Base-by-base conservation (phyloP, 2,797 vertebrate species). In the Thalassophryne amazonica region DNA sequence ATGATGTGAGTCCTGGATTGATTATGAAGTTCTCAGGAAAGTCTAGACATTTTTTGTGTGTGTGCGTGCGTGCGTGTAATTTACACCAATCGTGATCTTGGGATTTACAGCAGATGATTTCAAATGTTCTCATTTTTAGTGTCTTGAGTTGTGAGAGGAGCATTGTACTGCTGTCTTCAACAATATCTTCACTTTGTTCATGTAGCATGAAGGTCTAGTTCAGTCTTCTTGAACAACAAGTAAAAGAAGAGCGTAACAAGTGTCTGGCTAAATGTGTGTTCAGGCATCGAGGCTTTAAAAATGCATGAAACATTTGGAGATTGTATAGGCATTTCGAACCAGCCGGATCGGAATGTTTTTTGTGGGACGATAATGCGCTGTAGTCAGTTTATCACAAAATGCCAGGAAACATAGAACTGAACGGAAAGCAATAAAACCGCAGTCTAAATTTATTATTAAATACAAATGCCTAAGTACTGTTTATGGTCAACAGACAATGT, bases 21-120 rank as follows among this genome's bases (percentile, higher is more conserved):
- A 70, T 60, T 70, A 59, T 60, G 54, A 67, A 79, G 76, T 84
- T 77, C 87, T 88, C 86, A 89, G 88, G 88, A 88, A 87, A 60
- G 62, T 71, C 68, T 78, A 22, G 30, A 68, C 43, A 76, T 45
- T 43, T 34, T 69, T 41, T 58, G 60, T 28, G 19, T 46, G 39
- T 19, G 40, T 34, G 38, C 59, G 58, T 12, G 58, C 39, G 17
- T 46, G 56, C 57, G 30, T 53, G 50, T 76, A 64, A 40, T 72
- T 76, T 57, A 39, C 63, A 77, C 73, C 64, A 71, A 68, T 66
- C 47, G 27, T 40, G 20, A 53, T 29, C 41, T 60, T 16, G 29
- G 41, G 52, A 33, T 20, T 43, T 5, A 43, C 22, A 24, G 27
- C 10, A 23, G 34, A 51, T 17, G 40, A 28, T 39, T 34, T 16